Base-by-base conservation (phyloP, 2,797 vertebrate genomes). In the Megaceryle alcyon region DNA sequence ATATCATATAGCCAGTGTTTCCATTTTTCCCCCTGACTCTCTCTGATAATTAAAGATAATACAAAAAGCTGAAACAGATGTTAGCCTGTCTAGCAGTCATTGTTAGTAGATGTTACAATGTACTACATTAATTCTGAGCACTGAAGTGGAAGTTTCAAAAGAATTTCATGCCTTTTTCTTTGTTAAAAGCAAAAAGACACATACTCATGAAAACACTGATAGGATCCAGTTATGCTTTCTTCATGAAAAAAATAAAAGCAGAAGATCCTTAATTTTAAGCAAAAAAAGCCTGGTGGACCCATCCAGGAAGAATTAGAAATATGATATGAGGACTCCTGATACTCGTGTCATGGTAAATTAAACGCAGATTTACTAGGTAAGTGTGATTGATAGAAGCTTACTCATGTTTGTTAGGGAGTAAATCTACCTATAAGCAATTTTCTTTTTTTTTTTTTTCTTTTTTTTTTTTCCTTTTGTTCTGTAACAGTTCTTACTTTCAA, bases 301-400 rank as follows among this genome's bases (percentile, higher is more conserved):
- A 5, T 72, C 63, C 61, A 79, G 71, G 73, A 88, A 82, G 76
- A 96, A 88, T 89, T 86, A 86, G 49, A 89, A 83, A 60, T 68
- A 89, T 10, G 61, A 31, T 68, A 35, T 60, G 14, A 92, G 76
- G 84, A 93, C 63, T 95, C 56, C 80, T 76, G 59, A n/a, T 94
- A 41, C 7, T 87, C 20, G 54, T 65, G n/a, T 88, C 6, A 48
- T 69, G 79, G 85, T 94, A 94, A 96, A 92, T 84, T 85, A 95
- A 94, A 71, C 85, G 59, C 82, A 95, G 48, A 82, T 88, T 91
- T 90, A 31, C 82, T 95, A 85, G 59, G 31, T 79, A 82, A 86
- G n/a, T 53, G n/a, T 59, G 63, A 78, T 14, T 75, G 44, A 80
- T 37, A 82, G 53, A 88, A 48, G 37, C 77, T 93, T 88, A 90